Conservation (phyloP, 2,113 vertebrate species). For the Oreochromis tanganicae region DNA sequence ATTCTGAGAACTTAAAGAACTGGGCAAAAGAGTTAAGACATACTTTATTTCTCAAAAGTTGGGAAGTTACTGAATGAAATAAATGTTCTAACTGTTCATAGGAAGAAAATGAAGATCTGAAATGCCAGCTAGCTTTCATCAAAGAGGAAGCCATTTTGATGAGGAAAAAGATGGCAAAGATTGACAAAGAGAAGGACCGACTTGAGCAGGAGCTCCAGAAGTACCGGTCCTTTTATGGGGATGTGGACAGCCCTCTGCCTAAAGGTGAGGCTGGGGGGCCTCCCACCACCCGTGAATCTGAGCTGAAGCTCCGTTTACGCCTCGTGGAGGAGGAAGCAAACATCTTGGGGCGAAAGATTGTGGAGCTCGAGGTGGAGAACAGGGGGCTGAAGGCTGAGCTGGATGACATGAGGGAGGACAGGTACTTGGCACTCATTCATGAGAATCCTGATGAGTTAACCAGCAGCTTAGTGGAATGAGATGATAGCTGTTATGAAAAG, state of each 20-base stretch:
- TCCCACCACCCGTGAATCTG: conserved; percentile 93
- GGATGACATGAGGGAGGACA: conserved; percentile 93
- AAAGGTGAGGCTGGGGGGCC: conserved; percentile 97
- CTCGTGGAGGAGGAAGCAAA: conserved; percentile 98
- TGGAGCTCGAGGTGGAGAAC: conserved; percentile 97
- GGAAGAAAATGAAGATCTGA: conserved; percentile 96
- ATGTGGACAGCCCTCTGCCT: conserved; percentile 94
- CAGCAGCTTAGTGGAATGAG: not conserved
- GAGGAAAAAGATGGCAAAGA: conserved; percentile 99
- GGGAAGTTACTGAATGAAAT: not conserved
- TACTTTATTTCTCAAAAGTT: not conserved
- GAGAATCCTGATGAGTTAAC: not conserved
- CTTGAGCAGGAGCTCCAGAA: conserved; percentile 96
- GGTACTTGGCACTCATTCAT: conserved; percentile 55
- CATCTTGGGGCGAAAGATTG: conserved; percentile 95
- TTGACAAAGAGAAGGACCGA: conserved; percentile 97
- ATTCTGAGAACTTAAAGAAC: not conserved
- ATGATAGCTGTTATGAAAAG: not conserved
- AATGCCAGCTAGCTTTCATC: conserved; percentile 94
- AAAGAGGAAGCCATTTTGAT: conserved; percentile 95
- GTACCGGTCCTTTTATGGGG: conserved; percentile 95
- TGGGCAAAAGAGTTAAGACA: not conserved
- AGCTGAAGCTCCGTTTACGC: conserved; percentile 92
- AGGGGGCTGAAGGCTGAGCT: conserved; percentile 95
- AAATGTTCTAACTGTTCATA: conserved; percentile 31